Percentiles rank a stretch among this genome's conserved stretches.
These are phyloP conservation scores for Botrylloides violaceus DNA, from an alignment of 23 tunicate genomes.

Conservation along the genomic window DNA sequence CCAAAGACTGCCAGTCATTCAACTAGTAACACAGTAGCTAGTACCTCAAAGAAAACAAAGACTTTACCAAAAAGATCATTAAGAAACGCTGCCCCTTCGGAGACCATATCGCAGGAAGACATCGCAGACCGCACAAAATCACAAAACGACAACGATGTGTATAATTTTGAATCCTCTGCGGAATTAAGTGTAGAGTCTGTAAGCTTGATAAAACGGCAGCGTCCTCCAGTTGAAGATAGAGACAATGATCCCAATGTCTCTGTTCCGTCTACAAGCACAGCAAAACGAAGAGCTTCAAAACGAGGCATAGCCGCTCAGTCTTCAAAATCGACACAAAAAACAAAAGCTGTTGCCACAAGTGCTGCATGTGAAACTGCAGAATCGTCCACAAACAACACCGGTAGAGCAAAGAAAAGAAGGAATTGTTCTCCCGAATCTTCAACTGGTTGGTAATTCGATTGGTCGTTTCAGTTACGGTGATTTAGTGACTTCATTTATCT, in stretches of 20 bases:
- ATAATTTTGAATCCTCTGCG: neutral
- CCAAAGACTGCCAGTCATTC: neutral
- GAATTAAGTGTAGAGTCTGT: neutral
- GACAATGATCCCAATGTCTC: too few relatives aligned
- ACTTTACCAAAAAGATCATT: neutral
- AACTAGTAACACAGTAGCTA: neutral
- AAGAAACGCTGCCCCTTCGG: neutral
- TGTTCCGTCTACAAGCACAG: neutral
- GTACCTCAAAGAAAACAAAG: neutral
- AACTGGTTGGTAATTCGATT: neutral
- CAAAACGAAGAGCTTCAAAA: neutral
- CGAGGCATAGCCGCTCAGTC: neutral
- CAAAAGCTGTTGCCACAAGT: neutral
- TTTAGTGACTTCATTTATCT: neutral
- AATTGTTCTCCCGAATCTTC: neutral
- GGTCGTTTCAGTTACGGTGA: neutral
- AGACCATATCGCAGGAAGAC: neutral
- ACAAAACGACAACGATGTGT: neutral
- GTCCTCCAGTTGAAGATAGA: neutral
- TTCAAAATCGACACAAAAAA: too few relatives aligned
- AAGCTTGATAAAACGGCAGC: too few relatives aligned
- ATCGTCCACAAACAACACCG: neutral
- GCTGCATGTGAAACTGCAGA: neutral
- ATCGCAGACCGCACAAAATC: neutral
- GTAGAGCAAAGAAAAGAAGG: constrained; percentile 2